Percentiles rank a stretch among this genome's conserved stretches.
Conservation (phyloP, 2,113 vertebrate genomes). For the Melanostigma gelatinosum region DNA sequence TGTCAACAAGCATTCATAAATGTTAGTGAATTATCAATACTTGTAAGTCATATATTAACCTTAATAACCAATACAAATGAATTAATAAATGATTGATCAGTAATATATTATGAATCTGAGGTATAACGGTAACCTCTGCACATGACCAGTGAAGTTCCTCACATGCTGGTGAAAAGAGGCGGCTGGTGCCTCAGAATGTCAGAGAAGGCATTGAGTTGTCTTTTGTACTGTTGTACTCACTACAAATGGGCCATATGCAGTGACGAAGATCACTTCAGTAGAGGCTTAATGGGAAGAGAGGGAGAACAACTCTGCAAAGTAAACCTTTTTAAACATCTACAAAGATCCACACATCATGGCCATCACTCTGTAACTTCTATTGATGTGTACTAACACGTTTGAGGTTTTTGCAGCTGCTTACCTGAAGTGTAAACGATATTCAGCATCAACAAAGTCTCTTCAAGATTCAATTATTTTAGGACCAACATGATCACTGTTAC, state of each 20-base stretch:
- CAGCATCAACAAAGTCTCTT: neutral
- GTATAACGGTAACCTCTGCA: neutral
- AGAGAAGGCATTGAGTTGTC: too few relatives aligned
- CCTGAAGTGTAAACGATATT: neutral
- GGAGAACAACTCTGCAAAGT: neutral
- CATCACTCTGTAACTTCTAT: neutral
- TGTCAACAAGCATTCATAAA: neutral
- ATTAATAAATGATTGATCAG: neutral
- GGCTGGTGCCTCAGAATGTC: too few relatives aligned
- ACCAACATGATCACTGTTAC: neutral
- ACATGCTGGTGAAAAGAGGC: too few relatives aligned
- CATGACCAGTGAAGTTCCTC: neutral
- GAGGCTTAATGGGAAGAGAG: neutral
- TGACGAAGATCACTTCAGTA: neutral
- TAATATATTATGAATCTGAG: neutral
- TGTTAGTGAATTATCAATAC: neutral
- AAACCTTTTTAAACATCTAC: neutral
- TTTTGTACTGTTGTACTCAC: too few relatives aligned
- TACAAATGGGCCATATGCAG: neutral
- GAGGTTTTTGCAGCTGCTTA: neutral
- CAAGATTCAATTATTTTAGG: neutral
- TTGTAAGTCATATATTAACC: neutral
- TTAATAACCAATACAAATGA: neutral
- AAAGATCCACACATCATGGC: neutral
- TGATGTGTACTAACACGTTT: neutral